Percentiles rank a stretch among this genome's conserved stretches.
phyloP scores from a whole-genome alignment of 2,113 vertebrate species.

The Hemibagrus wyckioides region DNA sequence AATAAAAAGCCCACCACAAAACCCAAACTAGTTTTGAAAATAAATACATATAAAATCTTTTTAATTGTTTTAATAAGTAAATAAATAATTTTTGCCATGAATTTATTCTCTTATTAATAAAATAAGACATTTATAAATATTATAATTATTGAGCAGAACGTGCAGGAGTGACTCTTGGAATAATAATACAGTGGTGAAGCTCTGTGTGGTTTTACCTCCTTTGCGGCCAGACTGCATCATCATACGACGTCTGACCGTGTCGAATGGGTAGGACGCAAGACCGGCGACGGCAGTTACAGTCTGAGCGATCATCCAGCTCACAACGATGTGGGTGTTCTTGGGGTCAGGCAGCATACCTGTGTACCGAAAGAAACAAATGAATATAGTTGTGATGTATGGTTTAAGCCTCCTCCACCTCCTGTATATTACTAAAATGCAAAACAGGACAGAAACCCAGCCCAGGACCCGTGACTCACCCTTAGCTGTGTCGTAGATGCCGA shows the following conservation, averaged over 20 bases:
- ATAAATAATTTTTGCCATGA: too few species aligned
- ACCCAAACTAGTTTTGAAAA: too few species aligned
- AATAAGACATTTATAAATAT: too few species aligned
- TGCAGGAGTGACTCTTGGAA: too few species aligned
- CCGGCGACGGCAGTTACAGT: constrained; percentile 84
- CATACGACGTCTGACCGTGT: constrained; percentile 90
- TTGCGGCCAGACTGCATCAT: constrained; percentile 98
- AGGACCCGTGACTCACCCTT: constrained; percentile 76
- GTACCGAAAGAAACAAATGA: background rate
- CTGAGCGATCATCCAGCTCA: constrained; percentile 97
- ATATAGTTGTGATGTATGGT: background rate
- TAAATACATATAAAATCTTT: too few species aligned
- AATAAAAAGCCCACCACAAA: too few species aligned
- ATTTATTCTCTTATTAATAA: too few species aligned
- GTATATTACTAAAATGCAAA: background rate
- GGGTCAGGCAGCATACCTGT: constrained; percentile 93
- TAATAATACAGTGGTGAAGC: background rate
- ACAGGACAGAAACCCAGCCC: background rate
- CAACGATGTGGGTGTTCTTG: constrained; percentile 86
- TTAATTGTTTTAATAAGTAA: too few species aligned
- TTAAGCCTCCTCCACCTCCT: background rate
- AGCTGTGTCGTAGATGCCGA: constrained; percentile 91
- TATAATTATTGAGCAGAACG: too few species aligned
- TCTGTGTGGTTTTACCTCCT: constrained; percentile 76
- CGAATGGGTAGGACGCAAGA: constrained; percentile 89